Evolutionary conservation across 2,888 invertebrate genomes (phyloP), one percentile per base, ranked within the genome.

Genomic region (Lymantria monacha): DNA sequence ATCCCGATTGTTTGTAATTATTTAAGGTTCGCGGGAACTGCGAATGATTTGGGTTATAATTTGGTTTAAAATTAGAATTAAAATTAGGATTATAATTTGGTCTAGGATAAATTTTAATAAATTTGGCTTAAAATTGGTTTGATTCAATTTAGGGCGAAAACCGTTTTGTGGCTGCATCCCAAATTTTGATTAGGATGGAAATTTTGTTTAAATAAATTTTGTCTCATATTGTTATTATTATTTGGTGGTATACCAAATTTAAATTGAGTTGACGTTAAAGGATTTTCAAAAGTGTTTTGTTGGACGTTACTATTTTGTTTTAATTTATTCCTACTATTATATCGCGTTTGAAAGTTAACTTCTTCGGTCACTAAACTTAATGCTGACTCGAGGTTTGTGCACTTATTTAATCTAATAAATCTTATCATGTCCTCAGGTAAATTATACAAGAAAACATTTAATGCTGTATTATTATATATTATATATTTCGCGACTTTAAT

Each of bases 391-490:
- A 47, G 8, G 1, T 42, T 33, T 1, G 3, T 33, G 9, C 31
- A 42, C 10, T 15, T 38, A 3, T 48, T 53, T 13, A 53, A 9
- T 9, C 48, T 41, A 9, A 53, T 46, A n/a, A 46, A 22, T 9
- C 40, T 14, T 11, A 48, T 9, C n/a, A 49, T 11, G 1, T 53
- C 46, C 40, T 51, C 53, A 0, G 46, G 49, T 36, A 48, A 44
- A n/a, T 53, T 46, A 13, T 44, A 51, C 7, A 51, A 8, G 9
- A 51, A 51, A 0, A 51, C 46, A 9, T 51, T 51, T 0, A 51
- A 12, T 0, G 51, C 31, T 3, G 36, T 12, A 10, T 46, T 44
- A 2, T 47, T 40, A 40, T 53, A 49, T 7, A 53, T 49, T n/a
- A 42, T 45, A 0, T 31, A n/a, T 37, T 52, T 52, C 5, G 42